These are phyloP conservation scores for Mylabris sibirica DNA, from an alignment of 2,888 invertebrate species.

Conservation along the genomic window DNA sequence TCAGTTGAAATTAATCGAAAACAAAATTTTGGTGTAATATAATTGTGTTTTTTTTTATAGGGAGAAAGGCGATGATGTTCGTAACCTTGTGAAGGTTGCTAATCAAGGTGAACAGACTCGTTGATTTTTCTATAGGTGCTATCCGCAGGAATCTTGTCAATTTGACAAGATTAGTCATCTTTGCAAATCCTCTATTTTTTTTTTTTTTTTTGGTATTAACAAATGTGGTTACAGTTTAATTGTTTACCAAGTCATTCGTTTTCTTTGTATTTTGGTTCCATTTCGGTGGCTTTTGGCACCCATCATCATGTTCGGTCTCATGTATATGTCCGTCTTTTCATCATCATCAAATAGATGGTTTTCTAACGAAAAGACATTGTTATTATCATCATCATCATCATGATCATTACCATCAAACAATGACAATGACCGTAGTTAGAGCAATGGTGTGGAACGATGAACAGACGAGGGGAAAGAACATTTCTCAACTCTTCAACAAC, in stretches of 20 bases:
- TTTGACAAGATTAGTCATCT: not conserved
- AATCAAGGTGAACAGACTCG: constrained; percentile 55
- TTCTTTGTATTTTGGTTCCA: not conserved
- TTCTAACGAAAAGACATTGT: not conserved
- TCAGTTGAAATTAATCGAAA: not conserved
- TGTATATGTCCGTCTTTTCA: not conserved
- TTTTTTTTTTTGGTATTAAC: too few species aligned
- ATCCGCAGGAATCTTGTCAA: constrained; percentile 6
- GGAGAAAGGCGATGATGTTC: constrained; percentile 35
- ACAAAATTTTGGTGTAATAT: not conserved
- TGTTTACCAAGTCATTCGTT: not conserved
- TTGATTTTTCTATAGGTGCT: constrained; percentile 23
- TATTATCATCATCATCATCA: not conserved
- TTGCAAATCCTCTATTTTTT: constrained; percentile 2
- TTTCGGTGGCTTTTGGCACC: not conserved
- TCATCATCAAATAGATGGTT: not conserved
- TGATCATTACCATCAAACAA: constrained; percentile 27
- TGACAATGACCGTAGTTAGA: constrained; percentile 50
- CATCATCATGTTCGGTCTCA: not conserved
- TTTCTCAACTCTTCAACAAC: constrained; percentile 1
- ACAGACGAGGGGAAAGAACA: constrained; percentile 16
- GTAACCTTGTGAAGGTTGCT: constrained; percentile 60
- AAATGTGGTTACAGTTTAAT: not conserved
- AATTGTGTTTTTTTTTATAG: not conserved
- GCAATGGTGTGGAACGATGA: constrained; percentile 49